phyloP scores from a whole-genome alignment of 1,140 invertebrate genomes.

The Psix sp. region DNA sequence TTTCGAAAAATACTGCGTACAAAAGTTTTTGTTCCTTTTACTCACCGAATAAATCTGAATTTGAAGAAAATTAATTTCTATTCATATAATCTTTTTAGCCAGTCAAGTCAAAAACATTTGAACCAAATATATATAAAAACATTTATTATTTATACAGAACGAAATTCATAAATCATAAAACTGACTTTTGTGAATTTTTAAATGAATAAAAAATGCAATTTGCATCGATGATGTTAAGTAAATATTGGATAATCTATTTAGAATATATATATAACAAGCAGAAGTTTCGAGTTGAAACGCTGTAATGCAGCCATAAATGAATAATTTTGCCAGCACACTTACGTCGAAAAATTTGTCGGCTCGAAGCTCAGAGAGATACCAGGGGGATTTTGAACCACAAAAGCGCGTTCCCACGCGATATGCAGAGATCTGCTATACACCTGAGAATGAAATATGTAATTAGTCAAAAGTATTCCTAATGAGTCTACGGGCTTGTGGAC shows the following conservation, averaged over 20 bases:
- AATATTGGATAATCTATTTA: not conserved
- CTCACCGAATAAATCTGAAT: too few relatives aligned
- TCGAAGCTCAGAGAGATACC: conserved; percentile 62
- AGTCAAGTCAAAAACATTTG: too few relatives aligned
- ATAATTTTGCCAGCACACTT: conserved; percentile 55
- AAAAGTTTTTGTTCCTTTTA: too few relatives aligned
- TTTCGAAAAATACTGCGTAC: too few relatives aligned
- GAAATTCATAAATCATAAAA: too few relatives aligned
- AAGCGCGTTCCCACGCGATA: conserved; percentile 66
- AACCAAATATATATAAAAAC: too few relatives aligned
- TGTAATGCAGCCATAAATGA: not conserved
- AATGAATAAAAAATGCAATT: too few relatives aligned
- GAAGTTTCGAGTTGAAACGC: not conserved
- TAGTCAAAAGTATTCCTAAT: conserved; percentile 21
- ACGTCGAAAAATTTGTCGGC: conserved; percentile 66
- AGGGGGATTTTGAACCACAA: conserved; percentile 65
- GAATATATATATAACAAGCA: not conserved
- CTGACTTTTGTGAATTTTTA: too few relatives aligned
- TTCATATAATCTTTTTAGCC: too few relatives aligned
- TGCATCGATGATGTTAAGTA: not conserved
- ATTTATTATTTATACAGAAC: too few relatives aligned
- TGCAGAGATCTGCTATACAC: conserved; percentile 68
- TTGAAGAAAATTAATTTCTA: too few relatives aligned
- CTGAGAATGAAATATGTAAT: conserved; percentile 64
- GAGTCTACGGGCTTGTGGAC: not conserved